Conservation (phyloP, 1,140 invertebrate species). For the Aphelenchoides fujianensis region DNA sequence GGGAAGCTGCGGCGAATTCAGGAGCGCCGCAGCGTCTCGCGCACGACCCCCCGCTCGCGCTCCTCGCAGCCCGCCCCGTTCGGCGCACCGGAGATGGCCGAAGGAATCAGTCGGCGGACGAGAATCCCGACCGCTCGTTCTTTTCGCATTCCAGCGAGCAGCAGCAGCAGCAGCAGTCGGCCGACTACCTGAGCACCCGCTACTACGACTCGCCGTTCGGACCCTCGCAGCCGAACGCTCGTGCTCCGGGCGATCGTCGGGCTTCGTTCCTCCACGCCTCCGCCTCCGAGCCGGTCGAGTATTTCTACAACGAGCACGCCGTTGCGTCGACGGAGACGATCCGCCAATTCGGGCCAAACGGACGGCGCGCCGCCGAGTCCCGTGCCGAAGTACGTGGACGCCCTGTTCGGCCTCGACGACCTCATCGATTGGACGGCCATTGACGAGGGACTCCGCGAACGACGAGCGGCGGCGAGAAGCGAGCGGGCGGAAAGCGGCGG, state of each 20-base stretch:
- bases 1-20: neutral
- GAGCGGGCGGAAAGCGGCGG: no score
- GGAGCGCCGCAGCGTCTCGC: neutral
- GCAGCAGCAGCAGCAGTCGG: no score
- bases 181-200: neutral
- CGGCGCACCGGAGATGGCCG: neutral
- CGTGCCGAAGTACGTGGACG: constrained; percentile 8
- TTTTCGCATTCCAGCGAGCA: neutral
- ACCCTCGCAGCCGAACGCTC: neutral
- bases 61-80: constrained; percentile 8
- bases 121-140: neutral
- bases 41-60: neutral
- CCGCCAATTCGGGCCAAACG: neutral
- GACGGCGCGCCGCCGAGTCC: neutral
- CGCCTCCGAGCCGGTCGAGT: neutral
- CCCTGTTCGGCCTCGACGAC: constrained; percentile 15
- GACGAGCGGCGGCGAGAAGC: neutral
- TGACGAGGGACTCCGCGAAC: neutral
- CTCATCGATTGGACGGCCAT: constrained; percentile 8
- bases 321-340: neutral
- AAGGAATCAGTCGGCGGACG: neutral
- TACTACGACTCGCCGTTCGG: neutral
- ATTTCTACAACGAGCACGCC: neutral
- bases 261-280: neutral
- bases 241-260: neutral